Conservation (phyloP, 2,888 invertebrate genomes). For the Theristus sp. region DNA sequence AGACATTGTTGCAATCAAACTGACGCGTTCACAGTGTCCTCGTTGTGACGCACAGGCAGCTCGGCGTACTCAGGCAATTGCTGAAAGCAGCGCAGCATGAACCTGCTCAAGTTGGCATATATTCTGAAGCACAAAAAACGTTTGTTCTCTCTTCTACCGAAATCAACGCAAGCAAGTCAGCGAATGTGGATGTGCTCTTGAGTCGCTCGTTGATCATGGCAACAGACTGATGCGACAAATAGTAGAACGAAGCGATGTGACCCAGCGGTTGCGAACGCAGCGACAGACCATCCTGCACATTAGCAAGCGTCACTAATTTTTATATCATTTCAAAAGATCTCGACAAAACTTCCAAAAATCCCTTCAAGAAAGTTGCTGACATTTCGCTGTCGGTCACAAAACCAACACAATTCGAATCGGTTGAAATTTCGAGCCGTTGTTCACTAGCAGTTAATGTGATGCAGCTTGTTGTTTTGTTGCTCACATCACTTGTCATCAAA, state of each 20-base stretch:
- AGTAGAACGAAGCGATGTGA: conserved; percentile 85
- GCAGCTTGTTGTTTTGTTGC: too few species aligned
- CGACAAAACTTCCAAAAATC: too few species aligned
- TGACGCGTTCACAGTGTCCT: conserved; percentile 74
- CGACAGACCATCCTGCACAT: conserved; percentile 46
- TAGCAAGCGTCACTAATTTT: too few species aligned
- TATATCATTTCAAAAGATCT: too few species aligned
- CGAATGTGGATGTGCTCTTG: conserved; percentile 43
- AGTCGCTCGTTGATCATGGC: conserved; percentile 56
- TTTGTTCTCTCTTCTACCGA: too few species aligned
- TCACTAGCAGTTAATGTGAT: too few species aligned
- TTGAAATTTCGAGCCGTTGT: too few species aligned
- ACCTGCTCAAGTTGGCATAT: not conserved
- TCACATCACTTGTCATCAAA: too few species aligned
- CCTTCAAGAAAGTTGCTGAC: too few species aligned
- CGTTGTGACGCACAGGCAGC: conserved; percentile 90
- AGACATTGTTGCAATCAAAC: conserved; percentile 5
- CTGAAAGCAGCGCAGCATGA: conserved; percentile 16
- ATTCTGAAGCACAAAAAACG: too few species aligned
- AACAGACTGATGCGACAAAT: conserved; percentile 76
- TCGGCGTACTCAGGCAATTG: conserved; percentile 72
- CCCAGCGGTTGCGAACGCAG: conserved; percentile 58
- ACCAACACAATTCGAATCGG: too few species aligned
- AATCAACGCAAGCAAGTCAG: conserved; percentile 56
- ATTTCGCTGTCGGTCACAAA: too few species aligned